phyloP scores from a whole-genome alignment of 2,888 invertebrate species.

The Yponomeuta cagnagella region DNA sequence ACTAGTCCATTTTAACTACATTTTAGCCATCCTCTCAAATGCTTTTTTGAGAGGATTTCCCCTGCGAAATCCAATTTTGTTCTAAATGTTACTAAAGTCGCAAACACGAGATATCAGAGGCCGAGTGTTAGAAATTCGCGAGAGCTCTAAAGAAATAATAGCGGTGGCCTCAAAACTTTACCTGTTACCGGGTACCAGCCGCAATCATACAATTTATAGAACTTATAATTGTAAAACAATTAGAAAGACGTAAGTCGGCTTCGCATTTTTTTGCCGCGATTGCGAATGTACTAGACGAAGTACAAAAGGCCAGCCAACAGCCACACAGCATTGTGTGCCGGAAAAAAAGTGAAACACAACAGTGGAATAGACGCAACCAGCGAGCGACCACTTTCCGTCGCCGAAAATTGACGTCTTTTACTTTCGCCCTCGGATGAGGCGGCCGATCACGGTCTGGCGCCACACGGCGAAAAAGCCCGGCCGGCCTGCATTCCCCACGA shows the following conservation, averaged over 20 bases:
- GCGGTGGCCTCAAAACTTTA: neutral
- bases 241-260: neutral
- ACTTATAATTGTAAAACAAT: neutral
- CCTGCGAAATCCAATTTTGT: constrained; percentile 1
- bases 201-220: neutral
- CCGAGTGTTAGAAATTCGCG: neutral
- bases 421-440: constrained; percentile 47
- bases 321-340: neutral
- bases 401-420: constrained; percentile 53
- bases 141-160: neutral
- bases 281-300: neutral
- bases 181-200: neutral
- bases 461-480: constrained; percentile 4
- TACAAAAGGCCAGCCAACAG: neutral
- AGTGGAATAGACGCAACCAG: neutral
- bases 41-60: neutral
- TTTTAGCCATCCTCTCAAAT: neutral
- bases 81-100: neutral
- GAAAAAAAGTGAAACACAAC: neutral
- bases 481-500: neutral
- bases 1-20: constrained; percentile 4
- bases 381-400: constrained; percentile 39
- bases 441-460: constrained; percentile 18
- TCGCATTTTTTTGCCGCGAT: neutral
- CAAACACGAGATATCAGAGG: neutral